Evolutionary conservation across 2,113 vertebrate genomes (phyloP), one percentile per base, ranked within the genome.

Genomic region (Pteropus alecto): DNA sequence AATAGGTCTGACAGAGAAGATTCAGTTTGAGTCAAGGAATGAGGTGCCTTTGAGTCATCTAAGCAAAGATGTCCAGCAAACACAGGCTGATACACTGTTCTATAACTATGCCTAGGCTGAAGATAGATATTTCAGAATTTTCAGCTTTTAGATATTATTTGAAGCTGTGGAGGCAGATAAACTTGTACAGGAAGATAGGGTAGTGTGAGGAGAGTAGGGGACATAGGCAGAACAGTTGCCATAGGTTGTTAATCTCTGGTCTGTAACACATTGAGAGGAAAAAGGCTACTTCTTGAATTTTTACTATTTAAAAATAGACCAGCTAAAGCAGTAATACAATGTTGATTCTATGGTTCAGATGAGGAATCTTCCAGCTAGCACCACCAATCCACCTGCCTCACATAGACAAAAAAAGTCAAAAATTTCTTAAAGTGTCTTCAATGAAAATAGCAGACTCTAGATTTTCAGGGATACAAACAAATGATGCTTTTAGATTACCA

Each of bases 401-500:
- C 19, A 76, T 0, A 96, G 6, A 92, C 51, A 67, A 76, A 73
- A 96, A 71, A 58, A 16, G 19, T 85, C 46, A 76, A 87, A 74
- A 26, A 24, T 83, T n/a, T 90, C 58, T 90, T 90, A 35, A 93
- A 94, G 63, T 74, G 14, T n/a, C 35, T 87, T 90, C 86, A 81
- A 10, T 78, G 76, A 74, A 84, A 93, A 84, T 21, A 89, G 41
- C 13, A 1, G 63, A 93, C 24, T 63, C 35, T 22, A 70, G 26
- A 46, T 70, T 93, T 93, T 93, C 43, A 70, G 38, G n/a, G 65
- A 67, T 6, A 90, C 30, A 74, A 94, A 71, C 26, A 93, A 95
- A 90, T 78, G 18, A 74, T 81, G 35, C 6, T 28, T 79, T 95
- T 67, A 84, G 21, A 93, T 82, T 58, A 87, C 51, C 51, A 81